Conservation (phyloP, 2,888 invertebrate species). For the Aphodius sticticus region DNA sequence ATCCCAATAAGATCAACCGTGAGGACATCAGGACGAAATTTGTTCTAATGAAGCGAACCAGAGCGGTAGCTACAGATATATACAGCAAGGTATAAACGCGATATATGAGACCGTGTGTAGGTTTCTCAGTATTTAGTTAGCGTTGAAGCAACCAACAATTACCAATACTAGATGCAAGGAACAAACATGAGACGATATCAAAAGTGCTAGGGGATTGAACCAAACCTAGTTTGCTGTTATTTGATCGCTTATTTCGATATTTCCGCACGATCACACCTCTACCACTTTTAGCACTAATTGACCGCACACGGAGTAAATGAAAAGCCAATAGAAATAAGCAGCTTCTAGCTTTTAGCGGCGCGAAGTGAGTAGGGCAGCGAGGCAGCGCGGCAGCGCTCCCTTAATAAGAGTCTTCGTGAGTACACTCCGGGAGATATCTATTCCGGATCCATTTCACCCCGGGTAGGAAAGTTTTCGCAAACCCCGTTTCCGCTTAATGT, state of each 20-base stretch:
- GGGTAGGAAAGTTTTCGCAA: conserved; percentile 4
- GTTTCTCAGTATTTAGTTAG: no score
- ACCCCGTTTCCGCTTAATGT: conserved; percentile 4
- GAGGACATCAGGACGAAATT: no score
- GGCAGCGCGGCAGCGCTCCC: neutral
- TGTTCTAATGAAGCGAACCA: no score
- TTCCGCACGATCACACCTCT: neutral
- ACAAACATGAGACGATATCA: no score
- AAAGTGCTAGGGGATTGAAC: neutral
- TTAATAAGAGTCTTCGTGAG: neutral
- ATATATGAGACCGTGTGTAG: no score
- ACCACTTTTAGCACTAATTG: neutral
- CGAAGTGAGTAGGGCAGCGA: neutral
- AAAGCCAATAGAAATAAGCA: conserved; percentile 4
- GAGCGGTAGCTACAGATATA: no score
- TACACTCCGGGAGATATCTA: neutral
- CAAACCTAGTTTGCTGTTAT: neutral
- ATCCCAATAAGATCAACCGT: no score
- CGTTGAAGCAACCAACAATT: no score
- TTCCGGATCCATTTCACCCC: conserved; percentile 4
- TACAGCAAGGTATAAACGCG: no score
- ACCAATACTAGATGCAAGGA: no score
- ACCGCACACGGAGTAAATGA: neutral
- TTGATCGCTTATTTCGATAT: neutral
- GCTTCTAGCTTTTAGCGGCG: conserved; percentile 4